These are phyloP conservation scores for Nothocercus nigrocapillus DNA, from an alignment of 2,113 vertebrate genomes.

Conservation along the genomic window DNA sequence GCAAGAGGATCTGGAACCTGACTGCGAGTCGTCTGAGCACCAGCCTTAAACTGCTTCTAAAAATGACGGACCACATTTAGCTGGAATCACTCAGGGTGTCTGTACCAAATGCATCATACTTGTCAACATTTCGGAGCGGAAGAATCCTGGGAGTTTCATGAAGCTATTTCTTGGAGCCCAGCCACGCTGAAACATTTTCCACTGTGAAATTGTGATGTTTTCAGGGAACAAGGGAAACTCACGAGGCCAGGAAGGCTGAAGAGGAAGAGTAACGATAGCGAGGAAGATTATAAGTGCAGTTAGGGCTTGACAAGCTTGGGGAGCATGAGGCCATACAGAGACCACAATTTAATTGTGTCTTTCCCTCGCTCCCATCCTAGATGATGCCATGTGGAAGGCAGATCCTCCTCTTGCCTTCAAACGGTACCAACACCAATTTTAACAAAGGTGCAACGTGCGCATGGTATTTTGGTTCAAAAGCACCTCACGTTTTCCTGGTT, in stretches of 20 bases:
- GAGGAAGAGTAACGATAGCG: not conserved
- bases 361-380: not conserved
- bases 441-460: not conserved
- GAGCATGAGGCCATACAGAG: not conserved
- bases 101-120: not conserved
- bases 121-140: not conserved
- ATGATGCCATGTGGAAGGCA: not conserved
- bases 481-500: not conserved
- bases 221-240: not conserved
- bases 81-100: conserved; percentile 14
- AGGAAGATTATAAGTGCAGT: accelerated
- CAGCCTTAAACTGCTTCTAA: not conserved
- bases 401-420: too few relatives aligned
- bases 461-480: not conserved
- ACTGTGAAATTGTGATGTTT: not conserved
- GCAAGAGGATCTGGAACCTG: not conserved
- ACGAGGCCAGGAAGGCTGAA: not conserved
- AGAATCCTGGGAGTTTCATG: not conserved
- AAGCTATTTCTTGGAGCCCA: not conserved
- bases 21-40: not conserved
- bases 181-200: conserved; percentile 1
- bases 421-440: not conserved
- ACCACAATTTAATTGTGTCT: not conserved
- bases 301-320: not conserved
- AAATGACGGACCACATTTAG: not conserved